These are phyloP conservation scores for Ariopsis seemanni DNA, from an alignment of 2,113 vertebrate species.

Conservation along the genomic window DNA sequence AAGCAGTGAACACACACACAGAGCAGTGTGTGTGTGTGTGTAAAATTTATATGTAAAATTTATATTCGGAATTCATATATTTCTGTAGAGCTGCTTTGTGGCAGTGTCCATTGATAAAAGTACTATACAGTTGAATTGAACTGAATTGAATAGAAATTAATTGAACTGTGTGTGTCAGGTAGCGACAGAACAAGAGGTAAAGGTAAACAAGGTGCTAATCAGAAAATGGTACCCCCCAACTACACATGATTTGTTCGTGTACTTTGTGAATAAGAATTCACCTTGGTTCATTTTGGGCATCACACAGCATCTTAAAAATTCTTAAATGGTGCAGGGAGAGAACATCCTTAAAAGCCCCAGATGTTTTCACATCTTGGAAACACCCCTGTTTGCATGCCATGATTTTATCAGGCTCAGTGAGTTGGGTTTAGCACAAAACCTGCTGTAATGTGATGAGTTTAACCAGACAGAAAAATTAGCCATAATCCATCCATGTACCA, in stretches of 20 bases:
- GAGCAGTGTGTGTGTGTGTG: no score
- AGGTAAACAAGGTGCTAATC: no score
- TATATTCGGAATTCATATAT: no score
- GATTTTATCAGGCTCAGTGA: not conserved
- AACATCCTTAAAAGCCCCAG: not conserved
- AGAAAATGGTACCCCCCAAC: not conserved
- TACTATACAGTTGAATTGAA: no score
- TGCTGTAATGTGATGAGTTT: not conserved
- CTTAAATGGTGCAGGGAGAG: no score
- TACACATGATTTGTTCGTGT: not conserved
- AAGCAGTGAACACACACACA: no score
- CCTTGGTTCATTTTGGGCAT: not conserved
- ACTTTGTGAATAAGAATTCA: not conserved
- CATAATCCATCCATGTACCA: not conserved
- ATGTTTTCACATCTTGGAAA: not conserved
- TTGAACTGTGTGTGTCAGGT: no score
- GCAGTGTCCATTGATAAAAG: no score
- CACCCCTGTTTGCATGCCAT: not conserved
- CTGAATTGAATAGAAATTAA: no score
- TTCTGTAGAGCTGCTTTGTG: no score
- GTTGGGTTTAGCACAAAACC: not conserved
- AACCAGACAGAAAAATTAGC: not conserved
- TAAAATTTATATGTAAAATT: no score
- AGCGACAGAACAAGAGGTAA: no score
- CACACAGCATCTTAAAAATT: not conserved